Conservation (phyloP, 2,888 invertebrate species). For the Amblyjoppa fuscipennis region DNA sequence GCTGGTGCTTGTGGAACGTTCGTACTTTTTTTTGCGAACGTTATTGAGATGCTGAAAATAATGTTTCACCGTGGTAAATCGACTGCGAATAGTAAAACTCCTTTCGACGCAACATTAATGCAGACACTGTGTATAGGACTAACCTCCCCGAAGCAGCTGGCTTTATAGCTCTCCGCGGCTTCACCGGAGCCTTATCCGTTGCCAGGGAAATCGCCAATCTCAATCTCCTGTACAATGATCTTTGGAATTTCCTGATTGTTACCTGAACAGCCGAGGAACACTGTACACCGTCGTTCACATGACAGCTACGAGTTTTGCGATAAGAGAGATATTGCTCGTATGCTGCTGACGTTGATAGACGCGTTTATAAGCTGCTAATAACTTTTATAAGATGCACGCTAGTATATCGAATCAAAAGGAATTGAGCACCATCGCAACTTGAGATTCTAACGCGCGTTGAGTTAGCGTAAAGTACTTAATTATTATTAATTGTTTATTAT, state of each 20-base stretch:
- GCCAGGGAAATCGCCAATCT: conserved; percentile 65
- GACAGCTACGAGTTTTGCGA: background rate
- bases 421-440: background rate
- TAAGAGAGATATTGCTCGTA: conserved; percentile 5
- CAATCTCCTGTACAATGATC: conserved; percentile 63
- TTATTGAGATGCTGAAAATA: background rate
- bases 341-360: conserved; percentile 1
- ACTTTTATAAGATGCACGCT: background rate
- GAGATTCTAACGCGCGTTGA: background rate
- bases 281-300: background rate
- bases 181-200: conserved; percentile 70
- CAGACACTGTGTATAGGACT: conserved; percentile 45
- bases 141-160: conserved; percentile 67
- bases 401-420: background rate
- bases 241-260: conserved; percentile 31
- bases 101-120: background rate
- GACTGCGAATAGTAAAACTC: background rate
- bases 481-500: background rate
- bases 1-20: background rate
- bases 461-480: background rate
- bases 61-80: background rate
- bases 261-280: background rate
- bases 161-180: conserved; percentile 4
- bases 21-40: background rate
- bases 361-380: conserved; percentile 14